These are phyloP conservation scores for Cydia fagiglandana DNA, from an alignment of 1,140 invertebrate genomes.

Conservation along the genomic window DNA sequence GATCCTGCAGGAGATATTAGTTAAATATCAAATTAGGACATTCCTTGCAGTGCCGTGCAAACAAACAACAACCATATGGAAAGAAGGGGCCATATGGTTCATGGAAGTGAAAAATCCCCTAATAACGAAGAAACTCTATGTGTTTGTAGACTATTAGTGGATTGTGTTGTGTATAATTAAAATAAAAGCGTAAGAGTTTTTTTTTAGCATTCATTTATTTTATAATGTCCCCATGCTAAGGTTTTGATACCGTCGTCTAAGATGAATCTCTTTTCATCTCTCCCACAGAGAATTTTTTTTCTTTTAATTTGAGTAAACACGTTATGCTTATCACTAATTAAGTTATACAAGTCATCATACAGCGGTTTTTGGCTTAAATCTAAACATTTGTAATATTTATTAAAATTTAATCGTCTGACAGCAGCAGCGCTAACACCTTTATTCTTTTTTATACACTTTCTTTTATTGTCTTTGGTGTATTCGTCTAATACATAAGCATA, in stretches of 20 bases:
- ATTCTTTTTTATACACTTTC: conserved; percentile 36
- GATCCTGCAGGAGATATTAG: too few relatives aligned
- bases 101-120: too few relatives aligned
- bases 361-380: neutral
- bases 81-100: too few relatives aligned
- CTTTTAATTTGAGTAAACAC: conserved; percentile 44
- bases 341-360: neutral
- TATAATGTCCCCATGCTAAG: conserved; percentile 42
- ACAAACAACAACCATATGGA: too few relatives aligned
- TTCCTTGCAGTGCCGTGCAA: too few relatives aligned
- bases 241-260: conserved; percentile 35
- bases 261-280: conserved; percentile 39
- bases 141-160: too few relatives aligned
- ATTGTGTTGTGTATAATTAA: too few relatives aligned
- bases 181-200: too few relatives aligned
- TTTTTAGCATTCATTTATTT: neutral
- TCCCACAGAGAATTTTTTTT: conserved; percentile 41
- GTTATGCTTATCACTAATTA: neutral
- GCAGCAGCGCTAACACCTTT: conserved; percentile 43
- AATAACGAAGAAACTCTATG: too few relatives aligned
- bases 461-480: conserved; percentile 4
- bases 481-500: conserved; percentile 28
- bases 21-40: too few relatives aligned
- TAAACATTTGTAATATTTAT: neutral
- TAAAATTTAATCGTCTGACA: conserved; percentile 32